Percentiles rank a stretch among this genome's conserved stretches.
These are phyloP conservation scores for Cnemophilus loriae DNA, from an alignment of 2,113 vertebrate genomes.

Conservation along the genomic window DNA sequence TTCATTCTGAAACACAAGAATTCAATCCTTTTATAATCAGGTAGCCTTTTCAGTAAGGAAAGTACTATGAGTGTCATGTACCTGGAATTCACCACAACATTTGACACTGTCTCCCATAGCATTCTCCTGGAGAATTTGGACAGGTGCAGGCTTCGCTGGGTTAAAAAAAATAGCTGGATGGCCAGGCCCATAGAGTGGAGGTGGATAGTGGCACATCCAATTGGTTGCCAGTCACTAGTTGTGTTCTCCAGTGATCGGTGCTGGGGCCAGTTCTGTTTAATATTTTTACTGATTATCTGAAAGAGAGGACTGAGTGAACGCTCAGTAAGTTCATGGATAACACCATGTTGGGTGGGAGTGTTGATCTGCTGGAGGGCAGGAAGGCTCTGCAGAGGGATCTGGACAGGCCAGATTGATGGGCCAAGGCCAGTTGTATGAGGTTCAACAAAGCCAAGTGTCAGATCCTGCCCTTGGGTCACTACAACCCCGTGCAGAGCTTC, in stretches of 20 bases:
- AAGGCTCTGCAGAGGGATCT: not conserved
- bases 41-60: too few species aligned
- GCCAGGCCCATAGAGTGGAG: not conserved
- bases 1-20: not conserved
- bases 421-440: not conserved
- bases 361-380: not conserved
- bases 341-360: accelerated
- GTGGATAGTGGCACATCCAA: too few species aligned
- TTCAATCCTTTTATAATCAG: not conserved
- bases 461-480: not conserved
- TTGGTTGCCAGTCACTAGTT: too few species aligned
- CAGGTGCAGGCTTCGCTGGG: not conserved
- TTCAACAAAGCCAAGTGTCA: not conserved
- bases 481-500: accelerated
- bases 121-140: not conserved
- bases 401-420: not conserved
- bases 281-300: not conserved
- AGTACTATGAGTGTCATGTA: too few species aligned
- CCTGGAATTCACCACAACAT: not conserved
- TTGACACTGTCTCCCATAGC: accelerated
- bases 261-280: not conserved
- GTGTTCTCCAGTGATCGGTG: not conserved
- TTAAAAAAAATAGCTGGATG: not conserved
- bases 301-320: not conserved
- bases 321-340: not conserved